Base-by-base conservation (phyloP, 2,113 vertebrate genomes). In the Saccopteryx leptura region DNA sequence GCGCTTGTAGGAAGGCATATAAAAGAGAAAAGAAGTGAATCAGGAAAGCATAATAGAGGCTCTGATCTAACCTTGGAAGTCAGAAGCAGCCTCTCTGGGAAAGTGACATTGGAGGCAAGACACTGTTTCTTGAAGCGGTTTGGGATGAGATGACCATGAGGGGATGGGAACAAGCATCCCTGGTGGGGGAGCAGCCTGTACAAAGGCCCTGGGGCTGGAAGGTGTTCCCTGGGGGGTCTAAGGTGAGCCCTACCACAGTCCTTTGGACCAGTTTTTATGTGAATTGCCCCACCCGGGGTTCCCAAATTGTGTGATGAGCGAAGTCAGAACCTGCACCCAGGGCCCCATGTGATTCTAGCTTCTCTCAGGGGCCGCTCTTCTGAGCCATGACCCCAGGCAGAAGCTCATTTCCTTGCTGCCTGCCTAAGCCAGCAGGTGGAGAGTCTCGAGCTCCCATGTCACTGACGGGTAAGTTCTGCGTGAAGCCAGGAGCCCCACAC, bases 101-200 rank as follows among this genome's bases (percentile, higher is more conserved):
- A 46, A 58, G 63, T 14, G 48, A 72, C 46, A 50, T 7, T 50
- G 6, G 28, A 74, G 65, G 3, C 58, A 39, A 21, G 48, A 65
- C 28, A 24, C 33, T 39, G 24, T 52, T 31, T 1, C 0, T 19
- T 23, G 78, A 90, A 60, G 66, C 31, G 2, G 15, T 14, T 7
- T 52, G 68, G 9, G 26, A 69, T 33, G 2, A 2, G 24, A 33
- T 1, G 5, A 50, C 23, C 2, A 0, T 12, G 12, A 24, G 11
- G 61, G 24, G 24, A 10, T 7, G 9, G 61, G 18, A 33, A 13
- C 1, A 1, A 60, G 24, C 11, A n/a, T 19, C 13, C 50, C 75
- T 31, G 33, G 9, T 21, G 1, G 18, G 33, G 46, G 10, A 54
- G 31, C 0, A 13, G 33, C 48, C 31, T 26, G 14, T 31, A 26